Percentiles rank a stretch among this genome's conserved stretches.
Evolutionary conservation across 2,888 invertebrate genomes (phyloP).

Genomic region (Protonemura montana): DNA sequence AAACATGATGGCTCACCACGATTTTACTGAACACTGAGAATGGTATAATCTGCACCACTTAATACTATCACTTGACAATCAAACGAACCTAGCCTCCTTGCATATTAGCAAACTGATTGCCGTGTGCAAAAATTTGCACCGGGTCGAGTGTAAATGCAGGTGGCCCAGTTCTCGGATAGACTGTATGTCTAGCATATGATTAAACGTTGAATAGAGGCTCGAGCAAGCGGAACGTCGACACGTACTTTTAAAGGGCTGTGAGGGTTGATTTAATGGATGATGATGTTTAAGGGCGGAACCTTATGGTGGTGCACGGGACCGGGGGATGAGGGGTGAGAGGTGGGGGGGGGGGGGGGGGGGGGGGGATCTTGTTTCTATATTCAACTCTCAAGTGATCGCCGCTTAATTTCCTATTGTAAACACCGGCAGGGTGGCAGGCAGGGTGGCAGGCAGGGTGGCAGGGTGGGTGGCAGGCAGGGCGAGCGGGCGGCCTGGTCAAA

Average conservation of each 20-base stretch:
- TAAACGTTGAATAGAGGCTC: conserved; percentile 24
- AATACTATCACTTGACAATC: too few relatives aligned
- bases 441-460: too few relatives aligned
- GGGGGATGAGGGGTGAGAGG: conserved; percentile 8
- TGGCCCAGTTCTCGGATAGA: background rate
- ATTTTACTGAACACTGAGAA: background rate
- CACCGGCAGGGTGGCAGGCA: background rate
- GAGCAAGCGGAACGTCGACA: conserved; percentile 44
- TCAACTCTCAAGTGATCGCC: conserved; percentile 48
- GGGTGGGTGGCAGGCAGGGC: background rate
- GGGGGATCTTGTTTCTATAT: conserved; percentile 36
- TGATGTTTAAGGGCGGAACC: conserved; percentile 40
- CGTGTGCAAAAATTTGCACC: too few relatives aligned
- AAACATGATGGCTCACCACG: background rate
- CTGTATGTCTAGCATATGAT: background rate
- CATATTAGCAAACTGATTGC: too few relatives aligned
- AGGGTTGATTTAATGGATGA: conserved; percentile 46
- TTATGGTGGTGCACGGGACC: background rate
- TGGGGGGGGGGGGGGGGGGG: background rate
- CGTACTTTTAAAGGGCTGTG: conserved; percentile 42
- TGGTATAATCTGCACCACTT: too few relatives aligned
- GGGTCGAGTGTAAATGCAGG: too few relatives aligned
- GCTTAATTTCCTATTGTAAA: conserved; percentile 47
- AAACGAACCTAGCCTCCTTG: too few relatives aligned
- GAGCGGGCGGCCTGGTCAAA: background rate